Evolutionary conservation across 2,113 vertebrate species (phyloP).

Genomic region (Caranx melampygus): DNA sequence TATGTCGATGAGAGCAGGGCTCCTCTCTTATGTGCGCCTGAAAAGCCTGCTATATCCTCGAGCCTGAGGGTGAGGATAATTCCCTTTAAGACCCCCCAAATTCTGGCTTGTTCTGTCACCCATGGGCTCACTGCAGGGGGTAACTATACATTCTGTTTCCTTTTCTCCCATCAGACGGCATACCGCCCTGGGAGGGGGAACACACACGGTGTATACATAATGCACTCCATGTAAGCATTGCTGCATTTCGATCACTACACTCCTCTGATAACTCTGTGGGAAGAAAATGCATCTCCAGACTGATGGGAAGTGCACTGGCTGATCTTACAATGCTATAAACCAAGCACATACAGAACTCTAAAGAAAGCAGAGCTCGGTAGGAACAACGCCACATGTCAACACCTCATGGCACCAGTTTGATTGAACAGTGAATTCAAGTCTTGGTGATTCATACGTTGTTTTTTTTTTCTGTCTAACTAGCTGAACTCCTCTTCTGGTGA

Average conservation of each 20-base stretch:
- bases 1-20: conserved; percentile 40
- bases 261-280: conserved; percentile 16
- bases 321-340: conserved; percentile 1
- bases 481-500: conserved; percentile 49
- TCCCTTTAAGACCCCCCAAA: conserved; percentile 80
- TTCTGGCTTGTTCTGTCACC: conserved; percentile 77
- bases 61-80: conserved; percentile 75
- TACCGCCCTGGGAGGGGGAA: conserved; percentile 70
- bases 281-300: conserved; percentile 40
- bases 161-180: conserved; percentile 68
- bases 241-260: conserved; percentile 34
- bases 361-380: conserved; percentile 1
- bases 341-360: conserved; percentile 2
- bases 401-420: background rate
- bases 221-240: conserved; percentile 23
- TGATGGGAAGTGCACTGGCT: conserved; percentile 2
- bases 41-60: conserved; percentile 68
- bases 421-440: conserved; percentile 10
- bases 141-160: conserved; percentile 76
- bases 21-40: conserved; percentile 60
- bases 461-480: conserved; percentile 24
- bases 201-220: conserved; percentile 43
- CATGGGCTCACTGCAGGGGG: conserved; percentile 73
- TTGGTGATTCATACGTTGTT: conserved; percentile 27
- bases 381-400: conserved; percentile 6